Evolutionary conservation across 1,140 invertebrate species (phyloP), one percentile per base, ranked within the genome.

Genomic region (Uloborus diversus): DNA sequence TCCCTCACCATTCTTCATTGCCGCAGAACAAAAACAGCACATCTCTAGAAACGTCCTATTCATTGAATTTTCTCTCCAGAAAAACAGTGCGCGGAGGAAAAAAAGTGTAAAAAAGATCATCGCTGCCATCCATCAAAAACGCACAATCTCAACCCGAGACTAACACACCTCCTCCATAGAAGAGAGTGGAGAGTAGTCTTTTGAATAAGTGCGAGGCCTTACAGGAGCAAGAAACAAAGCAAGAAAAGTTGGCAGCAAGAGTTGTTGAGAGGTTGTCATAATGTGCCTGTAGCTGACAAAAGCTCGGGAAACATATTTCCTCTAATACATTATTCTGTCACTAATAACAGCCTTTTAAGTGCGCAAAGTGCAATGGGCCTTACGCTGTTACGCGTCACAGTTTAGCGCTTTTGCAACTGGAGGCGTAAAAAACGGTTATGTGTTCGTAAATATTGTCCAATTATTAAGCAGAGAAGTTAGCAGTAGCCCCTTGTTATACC

Each of bases 241-340:
- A 28, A 42, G 47, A 71, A 42, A 61, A 61, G 27, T 3, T 11
- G 27, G 51, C 53, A 59, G 30, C 35, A 59, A 71, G 68, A 71
- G 68, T 28, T 42, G 71, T 64, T 64, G 71, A 75, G 71, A 61
- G 69, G 35, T 33, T 75, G 71, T 71, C 71, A 75, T 62, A 73
- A 64, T 75, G 59, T 42, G 57, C 30, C 42, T 75, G 71, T 42
- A 64, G 25, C 71, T 75, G 71, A 75, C 71, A 75, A 64, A 49
- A 30, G 35, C 42, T 23, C 57, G 42, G 28, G 47, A 75, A 62
- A 64, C 32, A 51, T 53, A 53, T 75, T 64, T n/a, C 42, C 53
- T n/a, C 14, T 64, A 64, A 64, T 64, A 73, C 47, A 73, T 73
- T 73, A 75, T 75, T 51, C 32, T 53, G 71, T 64, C 71, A 64